Base-by-base conservation (phyloP, 2,888 invertebrate species). In the Hanleya hanleyi region DNA sequence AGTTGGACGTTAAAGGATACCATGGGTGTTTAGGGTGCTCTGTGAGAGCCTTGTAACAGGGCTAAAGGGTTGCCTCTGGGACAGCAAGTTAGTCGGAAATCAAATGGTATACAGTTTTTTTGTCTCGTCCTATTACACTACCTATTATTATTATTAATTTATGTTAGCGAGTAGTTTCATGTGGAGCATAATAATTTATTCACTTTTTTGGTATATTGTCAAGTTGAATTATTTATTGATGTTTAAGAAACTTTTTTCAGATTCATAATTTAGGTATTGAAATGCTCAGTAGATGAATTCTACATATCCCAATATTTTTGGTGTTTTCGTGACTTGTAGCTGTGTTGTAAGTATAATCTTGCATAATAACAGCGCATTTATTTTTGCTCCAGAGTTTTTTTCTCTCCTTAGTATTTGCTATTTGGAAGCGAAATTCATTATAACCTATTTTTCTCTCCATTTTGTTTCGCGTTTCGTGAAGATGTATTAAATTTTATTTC, bases 121-220 rank as follows among this genome's bases (percentile, higher is more conserved):
- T 18, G 32, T 12, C 47, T 22, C n/a, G 22, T 18, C 15, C 57
- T 57, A 57, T 32, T 29, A 29, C 32, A 57, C 22, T 57, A 29
- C 57, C n/a, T n/a, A n/a, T 57, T 29, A 57, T 57, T 29, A 57
- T 57, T 57, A 57, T 57, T 57, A 57, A 57, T 57, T 57, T 57
- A 57, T 57, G 57, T 57, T 57, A 57, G 57, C 29, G 22, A 57
- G 57, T 26, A 4, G 29, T 57, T 57, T 57, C 18, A 22, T 15
- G 15, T 57, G 57, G 57, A 57, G 57, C 57, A 57, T 57, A 57
- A 51, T 51, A 51, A 57, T 57, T 57, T 57, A 57, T 57, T 57
- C 57, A 57, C 57, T 57, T 57, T 57, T 57, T 57, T 57, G 29
- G 22, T 57, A 29, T 57, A 57, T 22, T 57, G 57, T 57, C 29